Base-by-base conservation (phyloP, 1,140 invertebrate genomes). In the Lasaia peninsularis region DNA sequence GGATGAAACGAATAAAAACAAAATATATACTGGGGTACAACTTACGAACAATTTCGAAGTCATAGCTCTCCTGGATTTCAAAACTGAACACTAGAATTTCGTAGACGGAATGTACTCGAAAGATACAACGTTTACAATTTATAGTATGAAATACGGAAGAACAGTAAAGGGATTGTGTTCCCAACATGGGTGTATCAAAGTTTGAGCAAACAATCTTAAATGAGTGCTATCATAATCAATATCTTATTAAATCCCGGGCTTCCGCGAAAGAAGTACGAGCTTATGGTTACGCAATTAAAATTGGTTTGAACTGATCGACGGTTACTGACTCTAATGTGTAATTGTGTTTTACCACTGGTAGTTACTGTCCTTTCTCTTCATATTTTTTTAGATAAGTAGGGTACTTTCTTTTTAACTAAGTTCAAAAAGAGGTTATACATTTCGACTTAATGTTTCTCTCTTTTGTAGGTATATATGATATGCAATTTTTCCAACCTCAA, bases 21-120 rank as follows among this genome's bases (percentile, higher is more conserved):
- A 44, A 54, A 16, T 16, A 11, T 33, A 20, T 44, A 10, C 34
- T 50, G 31, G 2, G 37, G 37, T 37, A 44, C 67, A 31, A 34
- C 75, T 81, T 58, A 86, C 83, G 65, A 79, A 62, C 21, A 67
- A 24, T 66, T 74, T 75, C 5, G 69, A 62, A 63, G 60, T 58
- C 83, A 86, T 81, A 5, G 16, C 18, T 44, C 2, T 7, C 3
- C 37, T 21, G 61, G 49, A 20, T 31, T 61, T 65, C 12, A 56
- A 31, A 52, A 54, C 8, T 35, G 33, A n/a, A 56, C 52, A 54
- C 76, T 63, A 64, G 14, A 55, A 37, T 35, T 51, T 55, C 63
- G 58, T 60, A 33, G 51, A 58, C 58, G 61, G 24, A 70, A 44
- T 81, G 80, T 71, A 81, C 56, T 37, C 60, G 31, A 51, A 16